These are phyloP conservation scores for Argyresthia goedartella DNA, from an alignment of 2,888 invertebrate genomes.

Conservation along the genomic window DNA sequence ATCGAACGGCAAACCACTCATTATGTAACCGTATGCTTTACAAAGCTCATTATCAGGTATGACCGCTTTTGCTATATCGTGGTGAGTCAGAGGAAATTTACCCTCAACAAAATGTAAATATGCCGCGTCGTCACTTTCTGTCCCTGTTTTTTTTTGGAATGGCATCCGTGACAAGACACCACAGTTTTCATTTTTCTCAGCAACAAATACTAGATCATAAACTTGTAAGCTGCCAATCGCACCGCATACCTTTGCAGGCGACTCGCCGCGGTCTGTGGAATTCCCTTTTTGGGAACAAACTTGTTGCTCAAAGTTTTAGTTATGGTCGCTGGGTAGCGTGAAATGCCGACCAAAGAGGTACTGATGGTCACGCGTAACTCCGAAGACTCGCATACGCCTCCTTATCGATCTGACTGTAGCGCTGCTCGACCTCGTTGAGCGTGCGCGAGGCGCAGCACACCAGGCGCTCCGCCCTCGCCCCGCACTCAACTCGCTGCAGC, in stretches of 20 bases:
- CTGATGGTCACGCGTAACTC: slow-evolving; percentile 14
- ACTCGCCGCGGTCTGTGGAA: no score
- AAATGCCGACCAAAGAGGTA: no score
- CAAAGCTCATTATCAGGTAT: not conserved
- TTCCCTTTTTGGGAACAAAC: slow-evolving; percentile 16
- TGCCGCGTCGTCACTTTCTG: not conserved
- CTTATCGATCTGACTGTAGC: slow-evolving; percentile 18
- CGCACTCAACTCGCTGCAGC: slow-evolving; percentile 9
- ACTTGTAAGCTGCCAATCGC: slow-evolving; percentile 19
- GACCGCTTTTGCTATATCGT: not conserved
- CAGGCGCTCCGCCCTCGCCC: no score
- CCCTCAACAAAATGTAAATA: not conserved
- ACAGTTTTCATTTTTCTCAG: slow-evolving; percentile 6
- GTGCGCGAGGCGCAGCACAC: no score
- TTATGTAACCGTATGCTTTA: not conserved
- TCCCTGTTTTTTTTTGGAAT: not conserved
- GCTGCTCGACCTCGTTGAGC: slow-evolving; percentile 13
- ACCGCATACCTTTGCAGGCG: slow-evolving; percentile 19
- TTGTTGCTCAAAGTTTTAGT: slow-evolving; percentile 17
- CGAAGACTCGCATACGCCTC: slow-evolving; percentile 20
- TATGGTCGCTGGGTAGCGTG: slow-evolving; percentile 17
- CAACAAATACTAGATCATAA: slow-evolving; percentile 18
- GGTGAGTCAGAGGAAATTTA: not conserved
- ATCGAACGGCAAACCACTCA: no score
- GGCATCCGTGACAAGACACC: not conserved